Evolutionary conservation across 2,113 vertebrate species (phyloP), one percentile per base, ranked within the genome.

Genomic region (Oophaga pumilio): DNA sequence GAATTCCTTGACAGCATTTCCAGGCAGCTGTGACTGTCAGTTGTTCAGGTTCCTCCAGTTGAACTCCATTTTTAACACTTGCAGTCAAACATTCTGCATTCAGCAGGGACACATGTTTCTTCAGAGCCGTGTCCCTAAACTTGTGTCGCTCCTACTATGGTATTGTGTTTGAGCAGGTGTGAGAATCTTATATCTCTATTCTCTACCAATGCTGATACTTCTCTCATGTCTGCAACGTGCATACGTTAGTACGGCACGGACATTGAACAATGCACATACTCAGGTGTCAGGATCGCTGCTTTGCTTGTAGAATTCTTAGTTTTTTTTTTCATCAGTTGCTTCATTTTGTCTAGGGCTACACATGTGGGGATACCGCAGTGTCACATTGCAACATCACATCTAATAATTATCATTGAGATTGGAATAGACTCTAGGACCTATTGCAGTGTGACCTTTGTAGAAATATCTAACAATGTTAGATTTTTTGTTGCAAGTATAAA

Each of bases 11-110:
- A 60, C 86, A 82, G 80, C 57, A 83, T 74, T 86, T 68, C 60
- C 71, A 74, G 74, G 80, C 86, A 88, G 86, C 80, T 88, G 86
- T 76, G 79, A 83, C 22, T 68, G 79, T 82, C 86, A 82, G 33
- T 87, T 87, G 62, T 87, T 52, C 80, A 26, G 17, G 60, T 24
- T 77, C 84, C 71, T 64, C 22, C 59, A 52, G 53, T 50, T 15
- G 26, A 24, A 18, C 59, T 85, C 22, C 14, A 22, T 13, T 76
- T 76, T 62, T 85, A 85, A 76, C 20, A 50, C 84, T 85, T 85
- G 83, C 68, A 74, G n/a, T 22, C 26, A 26, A 60, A 60, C 57
- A 60, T 80, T 11, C 57, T 60, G 57, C 24, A 20, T 60, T 57
- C 24, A 79, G 77, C 53, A n/a, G 13, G 24, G 15, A 60, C 14